Evolutionary conservation across 2,113 vertebrate genomes (phyloP).

Genomic region (Vulpes vulpes): DNA sequence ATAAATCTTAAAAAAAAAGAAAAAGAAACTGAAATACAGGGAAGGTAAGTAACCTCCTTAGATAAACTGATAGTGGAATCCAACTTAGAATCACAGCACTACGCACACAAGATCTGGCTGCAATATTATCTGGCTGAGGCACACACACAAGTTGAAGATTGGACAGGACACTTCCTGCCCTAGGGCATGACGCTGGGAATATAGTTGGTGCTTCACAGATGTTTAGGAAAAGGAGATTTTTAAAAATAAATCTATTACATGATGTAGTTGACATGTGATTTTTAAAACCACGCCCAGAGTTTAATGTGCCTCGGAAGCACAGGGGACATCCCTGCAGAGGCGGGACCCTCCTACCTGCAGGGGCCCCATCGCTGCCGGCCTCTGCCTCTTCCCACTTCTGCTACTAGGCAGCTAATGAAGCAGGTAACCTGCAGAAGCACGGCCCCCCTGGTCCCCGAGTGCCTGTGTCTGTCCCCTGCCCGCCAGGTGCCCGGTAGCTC

Average conservation of each 20-base stretch:
- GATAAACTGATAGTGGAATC: too few relatives aligned
- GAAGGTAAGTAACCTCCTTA: background rate
- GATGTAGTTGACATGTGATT: rapidly evolving
- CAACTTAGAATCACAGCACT: background rate
- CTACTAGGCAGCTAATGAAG: background rate
- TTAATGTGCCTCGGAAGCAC: background rate
- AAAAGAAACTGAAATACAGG: background rate
- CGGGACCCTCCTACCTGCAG: rapidly evolving
- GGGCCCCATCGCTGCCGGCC: rapidly evolving
- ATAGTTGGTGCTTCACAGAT: rapidly evolving
- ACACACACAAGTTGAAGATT: rapidly evolving
- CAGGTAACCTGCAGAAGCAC: background rate
- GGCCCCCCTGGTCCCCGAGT: rapidly evolving
- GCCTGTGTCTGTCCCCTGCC: rapidly evolving
- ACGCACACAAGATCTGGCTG: rapidly evolving
- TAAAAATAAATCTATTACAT: too few relatives aligned
- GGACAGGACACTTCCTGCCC: rapidly evolving
- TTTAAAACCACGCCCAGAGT: background rate
- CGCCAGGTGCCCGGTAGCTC: rapidly evolving
- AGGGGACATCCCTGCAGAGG: background rate
- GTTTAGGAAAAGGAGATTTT: background rate
- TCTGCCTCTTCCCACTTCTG: background rate
- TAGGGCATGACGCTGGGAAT: rapidly evolving
- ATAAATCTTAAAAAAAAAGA: too few relatives aligned
- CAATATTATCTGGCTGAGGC: background rate